Evolutionary conservation across 2,888 invertebrate genomes (phyloP), one percentile per base, ranked within the genome.

Genomic region (Phanerotoma sp.): DNA sequence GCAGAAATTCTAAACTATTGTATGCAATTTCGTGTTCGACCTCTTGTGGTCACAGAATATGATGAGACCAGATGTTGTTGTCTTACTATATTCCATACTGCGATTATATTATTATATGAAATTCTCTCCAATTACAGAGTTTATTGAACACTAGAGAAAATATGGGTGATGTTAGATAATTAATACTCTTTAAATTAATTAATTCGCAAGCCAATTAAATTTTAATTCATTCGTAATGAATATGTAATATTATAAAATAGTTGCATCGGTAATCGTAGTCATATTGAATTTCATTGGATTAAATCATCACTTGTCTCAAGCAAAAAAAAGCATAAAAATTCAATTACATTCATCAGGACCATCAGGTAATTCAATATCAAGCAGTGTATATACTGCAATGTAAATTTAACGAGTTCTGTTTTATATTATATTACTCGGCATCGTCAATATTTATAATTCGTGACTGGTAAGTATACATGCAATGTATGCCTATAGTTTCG

Each of bases 1-100:
- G 61, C 62, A 62, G 59, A 62, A 62, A 57, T 59, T 51, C 44
- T 33, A 25, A 49, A 51, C 54, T 61, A 62, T 61, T 62, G 60
- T 61, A 60, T 59, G 56, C 58, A 51, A 37, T 28, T 37, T 13
- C 10, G 6, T 47, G 32, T 18, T 11, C 11, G 20, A 10, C 38
- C 16, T 18, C 38, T 18, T 18, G 16, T 11, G 38, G 16, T 18
- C 9, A 25, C 9, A 25, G 25, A 25, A 9, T 25, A 9, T 25
- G 25, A 25, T 25, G 25, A 25, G 25, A n/a, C 25, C 25, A 25
- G 25, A 25, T 25, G 25, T 5, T 25, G 25, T 9, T 25, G 25
- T 5, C 7, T 25, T 25, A 15, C 13, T 40, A 21, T 21, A 40
- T 40, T 10, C 22, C 9, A 20, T 22, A 41, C n/a, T n/a, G n/a